Base-by-base conservation (phyloP, 30 jellyfish, hydroid and myxozoan species). In the Cassiopea andromeda region DNA sequence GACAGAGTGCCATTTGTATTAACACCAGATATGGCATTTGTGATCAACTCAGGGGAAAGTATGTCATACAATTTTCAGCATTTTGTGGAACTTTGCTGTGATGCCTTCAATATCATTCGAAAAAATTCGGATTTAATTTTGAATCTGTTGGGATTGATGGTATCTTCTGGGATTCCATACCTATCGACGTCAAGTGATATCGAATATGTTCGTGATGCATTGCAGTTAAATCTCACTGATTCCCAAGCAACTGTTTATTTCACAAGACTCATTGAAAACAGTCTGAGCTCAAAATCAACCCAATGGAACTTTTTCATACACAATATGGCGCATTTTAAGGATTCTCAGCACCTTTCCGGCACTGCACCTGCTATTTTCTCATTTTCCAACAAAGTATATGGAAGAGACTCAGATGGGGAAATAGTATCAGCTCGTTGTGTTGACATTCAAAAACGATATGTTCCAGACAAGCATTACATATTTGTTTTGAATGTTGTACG, bases 11-110 rank as follows among this genome's bases (percentile, higher is more conserved):
- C 99, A 16, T 96, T 96, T 76, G 99, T 96, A n/a, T 80, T 96
- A 67, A 96, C 99, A 17, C 99, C 99, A 38, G 99, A 96, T 78
- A 96, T 96, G 99, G 98, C 98, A 44, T 92, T 59, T 84, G 99
- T 96, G 45, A 96, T 96, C 89, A 96, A 96, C 79, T 80, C 79
- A 16, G 97, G 98, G 5, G 97, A 93, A 46, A 78, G 89, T 17
- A 89, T 90, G 79, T 75, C 98, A 1, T 89, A 70, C 66, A 92
- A 92, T 80, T 96, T 96, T 73, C 99, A 96, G 90, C 90, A 90
- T 70, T 96, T 96, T 80, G 93, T 96, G 45, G 99, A 96, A 84
- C 87, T 69, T 8, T 96, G 99, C 79, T 96, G 99, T 75, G 85
- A 81, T n/a, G 99, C 98, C 3, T 96, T 92, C 90, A 92, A 90